Percentiles rank a stretch among this genome's conserved stretches.
These are phyloP conservation scores for Pipra filicauda DNA, from an alignment of 2,113 vertebrate species.

Conservation along the genomic window DNA sequence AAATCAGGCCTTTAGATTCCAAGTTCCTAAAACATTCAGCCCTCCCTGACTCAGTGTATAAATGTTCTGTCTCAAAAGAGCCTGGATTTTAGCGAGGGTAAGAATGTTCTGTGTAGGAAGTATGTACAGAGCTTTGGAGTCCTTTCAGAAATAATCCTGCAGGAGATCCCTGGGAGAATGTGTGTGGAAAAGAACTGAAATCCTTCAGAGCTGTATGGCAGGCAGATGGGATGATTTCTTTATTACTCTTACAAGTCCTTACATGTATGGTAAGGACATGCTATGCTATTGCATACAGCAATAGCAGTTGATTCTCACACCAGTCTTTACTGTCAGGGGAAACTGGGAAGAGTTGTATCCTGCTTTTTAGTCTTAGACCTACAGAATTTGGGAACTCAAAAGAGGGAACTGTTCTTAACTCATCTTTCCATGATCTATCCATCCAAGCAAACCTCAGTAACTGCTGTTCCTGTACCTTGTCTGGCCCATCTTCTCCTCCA, in stretches of 20 bases:
- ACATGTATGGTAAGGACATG: too few species aligned
- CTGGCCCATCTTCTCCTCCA: constrained; percentile 92
- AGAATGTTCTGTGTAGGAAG: not conserved
- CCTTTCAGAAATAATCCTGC: not conserved
- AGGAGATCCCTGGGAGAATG: not conserved
- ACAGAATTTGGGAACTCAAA: not conserved
- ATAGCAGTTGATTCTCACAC: not conserved
- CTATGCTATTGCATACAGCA: not conserved
- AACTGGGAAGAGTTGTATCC: not conserved
- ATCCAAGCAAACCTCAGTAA: not conserved
- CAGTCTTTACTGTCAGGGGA: not conserved
- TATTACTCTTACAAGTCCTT: not conserved
- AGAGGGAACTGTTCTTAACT: not conserved
- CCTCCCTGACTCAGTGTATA: not conserved
- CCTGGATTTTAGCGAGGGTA: not conserved
- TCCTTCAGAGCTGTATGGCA: not conserved
- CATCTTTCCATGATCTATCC: not conserved
- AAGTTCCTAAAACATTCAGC: not conserved
- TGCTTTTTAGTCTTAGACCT: not conserved
- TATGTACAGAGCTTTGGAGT: not conserved
- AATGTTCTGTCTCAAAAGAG: not conserved
- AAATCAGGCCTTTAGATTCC: not conserved
- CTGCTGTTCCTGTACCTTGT: constrained; percentile 79
- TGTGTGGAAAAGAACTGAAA: not conserved
- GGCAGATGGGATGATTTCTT: not conserved